phyloP scores from a whole-genome alignment of 2,888 invertebrate genomes.

The Platycnemis pennipes region DNA sequence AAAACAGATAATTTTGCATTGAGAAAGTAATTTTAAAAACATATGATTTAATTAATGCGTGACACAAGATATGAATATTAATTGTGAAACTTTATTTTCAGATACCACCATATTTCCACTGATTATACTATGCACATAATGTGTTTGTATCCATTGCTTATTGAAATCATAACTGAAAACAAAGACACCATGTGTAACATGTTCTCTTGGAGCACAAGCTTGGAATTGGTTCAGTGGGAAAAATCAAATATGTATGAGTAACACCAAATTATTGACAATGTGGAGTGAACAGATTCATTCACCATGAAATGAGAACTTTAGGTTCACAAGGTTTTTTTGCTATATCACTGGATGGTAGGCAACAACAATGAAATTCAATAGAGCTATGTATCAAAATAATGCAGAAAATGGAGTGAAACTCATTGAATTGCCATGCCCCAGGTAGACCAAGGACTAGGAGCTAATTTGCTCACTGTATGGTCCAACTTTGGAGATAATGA shows the following conservation, averaged over 20 bases:
- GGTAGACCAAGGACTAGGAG: not conserved
- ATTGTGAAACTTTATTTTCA: not conserved
- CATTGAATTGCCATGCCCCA: not conserved
- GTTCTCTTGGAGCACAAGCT: not conserved
- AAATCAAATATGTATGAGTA: not conserved
- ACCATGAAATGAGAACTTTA: not conserved
- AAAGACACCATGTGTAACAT: not conserved
- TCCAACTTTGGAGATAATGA: not conserved
- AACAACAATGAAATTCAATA: too few species aligned
- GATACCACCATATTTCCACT: not conserved
- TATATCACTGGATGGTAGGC: too few species aligned
- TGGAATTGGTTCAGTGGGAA: not conserved
- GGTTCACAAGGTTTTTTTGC: not conserved
- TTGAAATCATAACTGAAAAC: not conserved
- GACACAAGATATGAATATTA: not conserved
- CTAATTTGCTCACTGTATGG: not conserved
- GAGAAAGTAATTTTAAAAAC: too few species aligned
- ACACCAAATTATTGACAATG: too few species aligned
- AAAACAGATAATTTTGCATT: too few species aligned
- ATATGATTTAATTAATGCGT: too few species aligned
- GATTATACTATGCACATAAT: not conserved
- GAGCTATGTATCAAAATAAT: too few species aligned
- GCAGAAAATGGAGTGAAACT: not conserved
- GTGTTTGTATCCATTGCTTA: not conserved
- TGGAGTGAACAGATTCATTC: not conserved